Percentiles rank a stretch among this genome's conserved stretches.
These are phyloP conservation scores for Chaetorhynchus papuensis DNA, from an alignment of 2,113 vertebrate species.

Conservation along the genomic window DNA sequence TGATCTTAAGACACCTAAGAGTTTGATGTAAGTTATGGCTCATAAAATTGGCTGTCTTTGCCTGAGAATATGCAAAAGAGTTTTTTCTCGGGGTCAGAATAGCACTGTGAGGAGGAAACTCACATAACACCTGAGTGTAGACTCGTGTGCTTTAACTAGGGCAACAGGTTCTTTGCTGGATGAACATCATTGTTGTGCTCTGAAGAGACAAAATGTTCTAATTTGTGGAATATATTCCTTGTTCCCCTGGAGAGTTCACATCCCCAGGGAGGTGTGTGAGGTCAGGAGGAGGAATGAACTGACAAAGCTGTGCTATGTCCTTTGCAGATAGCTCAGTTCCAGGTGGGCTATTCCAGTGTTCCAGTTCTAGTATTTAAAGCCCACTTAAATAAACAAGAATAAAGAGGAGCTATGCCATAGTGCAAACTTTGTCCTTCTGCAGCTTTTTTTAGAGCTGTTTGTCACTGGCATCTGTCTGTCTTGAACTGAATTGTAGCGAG, in stretches of 20 bases:
- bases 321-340: background rate
- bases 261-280: background rate
- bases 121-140: background rate
- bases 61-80: background rate
- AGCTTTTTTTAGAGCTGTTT: background rate
- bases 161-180: background rate
- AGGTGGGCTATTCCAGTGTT: background rate
- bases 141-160: background rate
- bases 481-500: background rate
- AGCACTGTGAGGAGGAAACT: background rate
- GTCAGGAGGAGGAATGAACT: background rate
- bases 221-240: background rate
- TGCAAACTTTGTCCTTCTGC: background rate
- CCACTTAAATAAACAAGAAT: background rate
- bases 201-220: background rate
- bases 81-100: background rate
- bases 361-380: background rate
- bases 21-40: background rate
- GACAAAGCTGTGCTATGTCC: background rate
- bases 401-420: background rate
- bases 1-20: background rate
- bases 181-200: background rate
- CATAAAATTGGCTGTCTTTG: background rate
- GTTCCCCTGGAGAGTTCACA: background rate
- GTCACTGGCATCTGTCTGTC: background rate